phyloP scores from a whole-genome alignment of 1,140 invertebrate genomes.

The Hyposmocoma kahamanoa region DNA sequence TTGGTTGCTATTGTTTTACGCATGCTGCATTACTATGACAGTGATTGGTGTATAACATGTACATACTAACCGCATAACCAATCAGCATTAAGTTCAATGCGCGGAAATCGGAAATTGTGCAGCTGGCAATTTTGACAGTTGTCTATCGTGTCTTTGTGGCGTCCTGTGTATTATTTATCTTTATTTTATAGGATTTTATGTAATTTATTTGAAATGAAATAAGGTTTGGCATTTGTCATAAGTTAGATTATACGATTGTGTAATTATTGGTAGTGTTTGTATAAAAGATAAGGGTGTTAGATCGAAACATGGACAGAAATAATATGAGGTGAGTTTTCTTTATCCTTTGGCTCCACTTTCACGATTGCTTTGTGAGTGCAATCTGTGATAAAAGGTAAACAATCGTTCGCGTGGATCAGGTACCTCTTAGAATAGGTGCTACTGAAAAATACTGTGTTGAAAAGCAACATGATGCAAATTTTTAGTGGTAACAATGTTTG shows the following conservation, averaged over 20 bases:
- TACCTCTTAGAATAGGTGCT: no score
- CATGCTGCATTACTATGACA: no score
- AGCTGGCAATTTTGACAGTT: slow-evolving; percentile 2
- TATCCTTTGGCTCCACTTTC: slow-evolving; percentile 32
- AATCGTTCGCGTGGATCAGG: not conserved
- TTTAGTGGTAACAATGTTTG: not conserved
- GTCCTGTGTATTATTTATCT: slow-evolving; percentile 4
- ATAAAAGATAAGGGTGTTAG: not conserved
- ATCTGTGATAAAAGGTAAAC: not conserved
- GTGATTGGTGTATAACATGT: no score
- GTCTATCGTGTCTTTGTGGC: not conserved
- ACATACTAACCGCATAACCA: no score
- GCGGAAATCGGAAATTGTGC: not conserved
- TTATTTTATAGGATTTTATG: slow-evolving; percentile 2
- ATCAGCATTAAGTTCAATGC: not conserved
- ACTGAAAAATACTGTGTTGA: no score
- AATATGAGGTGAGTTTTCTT: slow-evolving; percentile 57
- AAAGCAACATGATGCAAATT: no score
- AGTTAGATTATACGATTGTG: not conserved
- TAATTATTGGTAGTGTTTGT: not conserved
- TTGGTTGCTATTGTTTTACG: no score
- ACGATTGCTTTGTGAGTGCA: slow-evolving; percentile 24
- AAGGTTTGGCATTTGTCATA: not conserved
- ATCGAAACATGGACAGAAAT: slow-evolving; percentile 46
- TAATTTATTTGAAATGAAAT: slow-evolving; percentile 1